Conservation (phyloP, 2,113 vertebrate genomes). For the Phoxinus phoxinus region DNA sequence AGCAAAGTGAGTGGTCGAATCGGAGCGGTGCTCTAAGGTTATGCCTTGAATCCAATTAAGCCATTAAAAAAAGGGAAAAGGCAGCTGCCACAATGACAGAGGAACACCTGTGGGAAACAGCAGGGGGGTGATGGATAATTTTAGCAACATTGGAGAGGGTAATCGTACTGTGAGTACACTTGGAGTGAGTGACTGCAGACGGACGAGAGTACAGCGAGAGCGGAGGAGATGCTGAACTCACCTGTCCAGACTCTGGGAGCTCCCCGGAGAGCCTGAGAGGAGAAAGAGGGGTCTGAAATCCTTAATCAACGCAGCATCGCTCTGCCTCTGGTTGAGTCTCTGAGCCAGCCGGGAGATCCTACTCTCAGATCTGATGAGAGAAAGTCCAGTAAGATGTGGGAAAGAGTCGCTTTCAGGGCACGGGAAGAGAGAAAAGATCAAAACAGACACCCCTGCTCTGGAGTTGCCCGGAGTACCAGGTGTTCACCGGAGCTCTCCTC, state of each 20-base stretch:
- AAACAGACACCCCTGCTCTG: constrained; percentile 41
- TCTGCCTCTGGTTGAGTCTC: constrained; percentile 80
- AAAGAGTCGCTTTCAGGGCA: constrained; percentile 40
- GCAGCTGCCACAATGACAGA: constrained; percentile 10
- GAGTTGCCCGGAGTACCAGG: constrained; percentile 67
- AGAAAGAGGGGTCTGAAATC: constrained; percentile 80
- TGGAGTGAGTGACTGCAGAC: neutral
- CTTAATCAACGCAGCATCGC: constrained; percentile 84
- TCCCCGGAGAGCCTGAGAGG: constrained; percentile 71
- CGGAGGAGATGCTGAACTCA: constrained; percentile 69
- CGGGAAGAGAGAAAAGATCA: constrained; percentile 60
- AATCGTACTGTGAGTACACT: neutral
- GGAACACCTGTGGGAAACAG: constrained; percentile 22
- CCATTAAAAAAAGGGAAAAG: constrained; percentile 41
- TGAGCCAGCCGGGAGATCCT: constrained; percentile 80
- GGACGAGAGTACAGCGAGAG: neutral
- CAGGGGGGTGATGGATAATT: constrained; percentile 13
- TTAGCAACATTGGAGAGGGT: neutral
- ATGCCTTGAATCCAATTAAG: constrained; percentile 41
- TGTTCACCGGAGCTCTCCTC: constrained; percentile 62
- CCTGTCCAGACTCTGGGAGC: constrained; percentile 82
- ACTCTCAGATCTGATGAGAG: constrained; percentile 81
- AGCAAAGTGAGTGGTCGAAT: constrained; percentile 27
- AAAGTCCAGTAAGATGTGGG: constrained; percentile 16
- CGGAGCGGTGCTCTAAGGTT: neutral